These are phyloP conservation scores for Pachypanchax playfairii DNA, from an alignment of 2,113 vertebrate species.

Conservation along the genomic window DNA sequence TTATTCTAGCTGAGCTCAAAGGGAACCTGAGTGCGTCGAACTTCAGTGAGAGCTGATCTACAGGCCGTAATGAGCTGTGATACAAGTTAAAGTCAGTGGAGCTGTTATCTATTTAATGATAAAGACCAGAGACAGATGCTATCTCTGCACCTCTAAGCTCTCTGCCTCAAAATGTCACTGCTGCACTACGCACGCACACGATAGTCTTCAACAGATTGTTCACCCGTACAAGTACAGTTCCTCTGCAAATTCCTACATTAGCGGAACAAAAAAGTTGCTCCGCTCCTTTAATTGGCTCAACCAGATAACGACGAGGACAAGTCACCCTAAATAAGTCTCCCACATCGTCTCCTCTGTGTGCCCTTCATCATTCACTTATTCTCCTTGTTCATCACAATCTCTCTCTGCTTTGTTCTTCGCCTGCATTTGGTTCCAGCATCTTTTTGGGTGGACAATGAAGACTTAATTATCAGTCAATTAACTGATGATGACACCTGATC, in stretches of 20 bases:
- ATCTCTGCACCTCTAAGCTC: conserved; percentile 52
- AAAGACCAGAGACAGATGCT: conserved; percentile 64
- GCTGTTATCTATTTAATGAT: conserved; percentile 69
- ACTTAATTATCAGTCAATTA: conserved; percentile 57
- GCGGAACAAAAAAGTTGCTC: background rate
- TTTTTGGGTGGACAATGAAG: conserved; percentile 36
- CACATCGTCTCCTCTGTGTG: conserved; percentile 25
- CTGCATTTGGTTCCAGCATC: conserved; percentile 1
- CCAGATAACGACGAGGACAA: conserved; percentile 32
- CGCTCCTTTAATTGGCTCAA: conserved; percentile 32
- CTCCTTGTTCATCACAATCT: background rate
- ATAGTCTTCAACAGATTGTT: conserved; percentile 4
- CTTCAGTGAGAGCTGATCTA: conserved; percentile 46
- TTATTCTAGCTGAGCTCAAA: conserved; percentile 25
- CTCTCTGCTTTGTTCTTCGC: conserved; percentile 10
- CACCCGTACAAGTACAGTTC: background rate
- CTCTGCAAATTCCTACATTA: conserved; percentile 8
- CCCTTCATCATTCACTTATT: conserved; percentile 1
- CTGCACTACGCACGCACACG: conserved; percentile 1
- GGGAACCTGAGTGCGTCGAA: conserved; percentile 42
- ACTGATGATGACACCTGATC: conserved; percentile 60
- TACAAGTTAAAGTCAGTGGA: conserved; percentile 52
- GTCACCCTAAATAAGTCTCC: conserved; percentile 27
- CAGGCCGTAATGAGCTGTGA: conserved; percentile 55
- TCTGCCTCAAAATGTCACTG: conserved; percentile 46